Conservation (phyloP, 2,888 invertebrate genomes). For the Callyntrura guangdongensis region DNA sequence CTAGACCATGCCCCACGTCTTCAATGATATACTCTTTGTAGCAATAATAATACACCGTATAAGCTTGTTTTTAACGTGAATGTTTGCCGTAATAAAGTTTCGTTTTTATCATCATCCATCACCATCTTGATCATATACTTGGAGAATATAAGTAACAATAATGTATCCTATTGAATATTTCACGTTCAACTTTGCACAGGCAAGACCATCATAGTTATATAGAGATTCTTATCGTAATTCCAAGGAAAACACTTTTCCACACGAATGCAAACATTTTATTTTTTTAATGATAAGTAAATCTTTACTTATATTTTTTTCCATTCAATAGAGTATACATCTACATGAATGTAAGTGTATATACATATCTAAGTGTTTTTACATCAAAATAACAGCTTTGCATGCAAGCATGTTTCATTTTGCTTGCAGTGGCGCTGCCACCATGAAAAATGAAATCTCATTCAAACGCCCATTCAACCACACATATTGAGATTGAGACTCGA, state of each 20-base stretch:
- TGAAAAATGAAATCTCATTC: constrained; percentile 54
- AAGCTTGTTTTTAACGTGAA: not conserved
- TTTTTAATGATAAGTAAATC: constrained; percentile 74
- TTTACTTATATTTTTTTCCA: constrained; percentile 32
- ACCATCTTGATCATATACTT: not conserved
- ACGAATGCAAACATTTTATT: constrained; percentile 73
- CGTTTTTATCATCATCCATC: constrained; percentile 13
- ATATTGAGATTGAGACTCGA: constrained; percentile 25
- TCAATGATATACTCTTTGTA: too few species aligned
- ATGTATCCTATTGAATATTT: not conserved
- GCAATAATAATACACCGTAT: not conserved
- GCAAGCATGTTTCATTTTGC: not conserved
- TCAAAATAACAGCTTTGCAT: too few species aligned
- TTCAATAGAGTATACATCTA: not conserved
- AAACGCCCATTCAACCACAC: constrained; percentile 14
- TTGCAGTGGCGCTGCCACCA: not conserved
- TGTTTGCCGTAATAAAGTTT: constrained; percentile 13
- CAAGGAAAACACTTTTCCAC: constrained; percentile 62
- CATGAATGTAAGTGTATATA: not conserved
- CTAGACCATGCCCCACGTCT: too few species aligned
- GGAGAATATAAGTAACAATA: too few species aligned
- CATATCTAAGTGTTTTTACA: not conserved
- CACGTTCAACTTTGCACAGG: constrained; percentile 21
- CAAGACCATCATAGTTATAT: not conserved
- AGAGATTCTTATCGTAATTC: constrained; percentile 69